Percentiles rank a stretch among this genome's conserved stretches.
Conservation (phyloP, 2,113 vertebrate species). For the Arenaria interpres region DNA sequence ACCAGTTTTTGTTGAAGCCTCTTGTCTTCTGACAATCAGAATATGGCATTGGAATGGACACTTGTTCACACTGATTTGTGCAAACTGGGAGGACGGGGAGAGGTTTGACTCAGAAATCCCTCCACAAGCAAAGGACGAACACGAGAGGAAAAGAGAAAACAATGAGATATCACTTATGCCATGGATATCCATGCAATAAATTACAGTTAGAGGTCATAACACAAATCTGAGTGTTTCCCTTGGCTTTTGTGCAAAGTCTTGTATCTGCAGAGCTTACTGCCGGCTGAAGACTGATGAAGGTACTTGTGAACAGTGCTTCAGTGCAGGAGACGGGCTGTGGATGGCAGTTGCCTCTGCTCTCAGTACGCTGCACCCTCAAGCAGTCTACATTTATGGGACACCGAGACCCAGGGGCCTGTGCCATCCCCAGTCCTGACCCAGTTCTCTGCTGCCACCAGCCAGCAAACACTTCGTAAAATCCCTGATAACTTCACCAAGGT, state of each 20-base stretch:
- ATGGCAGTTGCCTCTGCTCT: neutral
- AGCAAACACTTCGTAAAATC: neutral
- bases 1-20: fast-evolving
- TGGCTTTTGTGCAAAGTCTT: fast-evolving
- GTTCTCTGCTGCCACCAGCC: neutral
- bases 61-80: neutral
- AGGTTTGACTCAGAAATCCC: neutral
- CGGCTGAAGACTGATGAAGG: neutral
- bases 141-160: neutral
- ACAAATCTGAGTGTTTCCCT: neutral
- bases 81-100: fast-evolving
- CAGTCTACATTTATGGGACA: neutral
- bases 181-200: fast-evolving
- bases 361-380: neutral
- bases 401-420: neutral
- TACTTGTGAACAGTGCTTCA: fast-evolving
- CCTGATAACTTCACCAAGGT: neutral
- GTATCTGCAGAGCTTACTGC: neutral
- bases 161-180: neutral
- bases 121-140: neutral
- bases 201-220: neutral
- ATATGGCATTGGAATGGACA: neutral
- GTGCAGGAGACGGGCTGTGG: neutral
- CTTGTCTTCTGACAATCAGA: neutral
- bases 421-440: neutral